Evolutionary conservation across 2,888 invertebrate species (phyloP).

Genomic region (Dendrolimus houi): DNA sequence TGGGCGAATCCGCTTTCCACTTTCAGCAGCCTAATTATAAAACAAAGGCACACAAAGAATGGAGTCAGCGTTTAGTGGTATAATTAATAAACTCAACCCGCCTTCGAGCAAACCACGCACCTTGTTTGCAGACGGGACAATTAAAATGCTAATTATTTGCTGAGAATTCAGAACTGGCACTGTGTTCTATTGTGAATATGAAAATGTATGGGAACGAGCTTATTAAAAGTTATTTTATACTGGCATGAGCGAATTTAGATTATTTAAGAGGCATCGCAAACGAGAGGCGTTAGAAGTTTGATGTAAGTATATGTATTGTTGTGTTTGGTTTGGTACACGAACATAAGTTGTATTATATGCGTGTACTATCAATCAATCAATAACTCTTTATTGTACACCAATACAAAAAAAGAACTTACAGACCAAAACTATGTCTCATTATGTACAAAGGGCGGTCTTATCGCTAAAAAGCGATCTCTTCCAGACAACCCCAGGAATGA

Average conservation of each 20-base stretch:
- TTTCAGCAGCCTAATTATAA: slow-evolving; percentile 2
- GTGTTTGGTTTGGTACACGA: not conserved
- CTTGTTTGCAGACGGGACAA: slow-evolving; percentile 38
- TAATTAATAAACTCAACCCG: slow-evolving; percentile 18
- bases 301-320: not conserved
- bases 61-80: slow-evolving; percentile 26
- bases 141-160: slow-evolving; percentile 63
- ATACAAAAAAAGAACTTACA: no score
- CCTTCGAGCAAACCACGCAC: slow-evolving; percentile 3
- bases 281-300: not conserved
- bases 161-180: slow-evolving; percentile 30
- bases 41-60: slow-evolving; percentile 22
- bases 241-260: no score
- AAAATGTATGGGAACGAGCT: not conserved
- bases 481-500: no score
- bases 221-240: not conserved
- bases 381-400: no score
- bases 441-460: no score
- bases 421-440: no score
- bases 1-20: not conserved
- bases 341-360: no score
- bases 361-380: no score
- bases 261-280: not conserved
- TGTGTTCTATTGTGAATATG: not conserved
- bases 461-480: no score